phyloP scores from a whole-genome alignment of 2,888 invertebrate genomes.

The Glyphotaelius pellucidus region DNA sequence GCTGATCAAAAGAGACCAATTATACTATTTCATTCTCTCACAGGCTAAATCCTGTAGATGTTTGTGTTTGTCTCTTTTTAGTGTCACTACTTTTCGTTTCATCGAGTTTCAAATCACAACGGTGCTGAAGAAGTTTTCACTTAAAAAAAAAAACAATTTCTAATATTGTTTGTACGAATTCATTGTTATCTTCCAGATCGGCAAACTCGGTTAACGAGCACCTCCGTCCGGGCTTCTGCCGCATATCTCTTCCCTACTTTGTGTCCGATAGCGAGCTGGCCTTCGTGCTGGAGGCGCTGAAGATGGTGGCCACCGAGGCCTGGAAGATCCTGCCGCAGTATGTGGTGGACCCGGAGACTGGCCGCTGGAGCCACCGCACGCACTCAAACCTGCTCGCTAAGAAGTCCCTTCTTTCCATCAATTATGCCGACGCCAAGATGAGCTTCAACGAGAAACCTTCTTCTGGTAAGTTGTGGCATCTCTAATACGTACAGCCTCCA shows the following conservation, averaged over 20 bases:
- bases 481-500: neutral
- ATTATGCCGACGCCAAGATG: slow-evolving; percentile 87
- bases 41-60: no score
- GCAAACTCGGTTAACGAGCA: slow-evolving; percentile 78
- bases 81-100: no score
- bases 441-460: slow-evolving; percentile 83
- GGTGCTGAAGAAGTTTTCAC: no score
- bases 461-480: slow-evolving; percentile 72
- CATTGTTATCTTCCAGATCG: slow-evolving; percentile 68
- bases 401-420: slow-evolving; percentile 88
- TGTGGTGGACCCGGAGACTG: slow-evolving; percentile 90
- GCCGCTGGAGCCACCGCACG: slow-evolving; percentile 92
- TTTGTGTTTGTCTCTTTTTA: no score
- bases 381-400: slow-evolving; percentile 88
- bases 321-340: slow-evolving; percentile 94
- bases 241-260: slow-evolving; percentile 91
- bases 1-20: no score
- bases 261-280: slow-evolving; percentile 87
- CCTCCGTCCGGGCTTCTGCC: slow-evolving; percentile 90
- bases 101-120: no score
- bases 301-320: slow-evolving; percentile 92
- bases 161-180: no score
- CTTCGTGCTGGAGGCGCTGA: slow-evolving; percentile 89
- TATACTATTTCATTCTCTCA: no score
- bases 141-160: no score